Evolutionary conservation across 2,113 vertebrate species (phyloP), one percentile per base, ranked within the genome.

Genomic region (Sceloporus undulatus): DNA sequence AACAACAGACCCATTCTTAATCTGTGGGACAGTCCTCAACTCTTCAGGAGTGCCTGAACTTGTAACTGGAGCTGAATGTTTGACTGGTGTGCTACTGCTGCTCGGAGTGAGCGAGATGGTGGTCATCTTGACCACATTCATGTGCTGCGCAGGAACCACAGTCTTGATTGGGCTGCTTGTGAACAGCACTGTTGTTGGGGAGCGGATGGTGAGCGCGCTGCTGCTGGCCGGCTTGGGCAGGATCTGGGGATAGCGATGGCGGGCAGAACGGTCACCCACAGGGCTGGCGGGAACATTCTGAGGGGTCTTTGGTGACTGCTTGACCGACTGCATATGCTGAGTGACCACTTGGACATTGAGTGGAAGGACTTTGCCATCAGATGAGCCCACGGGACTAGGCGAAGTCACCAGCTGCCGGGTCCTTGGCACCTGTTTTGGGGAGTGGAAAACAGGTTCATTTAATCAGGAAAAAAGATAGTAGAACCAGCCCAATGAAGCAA

Each of bases 281-380:
- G 98, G 97, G 92, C 98, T 98, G 88, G 97, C 96, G 0, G 98
- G 96, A 86, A 98, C 93, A 0, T 98, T 99, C 95, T 98, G 98
- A 40, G 97, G 96, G 68, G 98, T 97, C 97, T 98, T 99, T 93
- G 97, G 98, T 92, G 97, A 97, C 96, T 98, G 98, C 92, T 98
- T 99, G 93, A 98, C 95, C 90, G 98, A 97, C 95, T 98, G 98
- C 96, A 99, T 97, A 77, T 98, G 97, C 95, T 99, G 99, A 83
- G 98, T 98, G 94, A 99, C 97, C 96, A 99, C 98, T 91, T 99
- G 98, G 91, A 99, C 98, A 1, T 99, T 99, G 86, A 99, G 95
- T 0, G 99, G 99, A 88, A 99, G 95, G 90, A 99, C 97, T 95
- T 99, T 99, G 95, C 97, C 97, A 5, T 99, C 99, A 75, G 97